Evolutionary conservation across 92 coral and sea anemone species (phyloP), one percentile per base, ranked within the genome.

Genomic region (Umimayanthus chanpuru): DNA sequence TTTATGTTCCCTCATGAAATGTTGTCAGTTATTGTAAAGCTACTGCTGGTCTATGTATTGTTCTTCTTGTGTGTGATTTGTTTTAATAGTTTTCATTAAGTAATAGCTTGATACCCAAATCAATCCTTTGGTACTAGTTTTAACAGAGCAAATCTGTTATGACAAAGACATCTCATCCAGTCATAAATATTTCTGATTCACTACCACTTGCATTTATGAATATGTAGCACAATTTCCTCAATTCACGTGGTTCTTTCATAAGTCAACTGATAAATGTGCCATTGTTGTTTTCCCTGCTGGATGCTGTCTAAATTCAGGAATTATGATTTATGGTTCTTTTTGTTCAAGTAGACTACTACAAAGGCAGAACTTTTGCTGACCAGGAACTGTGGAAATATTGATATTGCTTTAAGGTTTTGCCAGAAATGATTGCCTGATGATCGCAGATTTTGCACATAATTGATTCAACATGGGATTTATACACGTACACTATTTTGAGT

Each of bases 11-110:
- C 38, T 65, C 10, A 38, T 81, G 40, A 36, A 41, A 15, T 28
- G 77, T 12, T 38, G 76, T 43, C 77, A 67, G 4, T 28, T 83
- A 32, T 71, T 83, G 66, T 82, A 53, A 83, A 44, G 47, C 64
- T 25, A 83, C 78, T 83, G 78, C 65, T 70, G 87, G 47, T 55
- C 28, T 38, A 5, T 55, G 28, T 21, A 68, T 83, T 82, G 77
- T 82, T 41, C 79, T 68, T 40, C 36, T 44, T 43, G 36, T 50
- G 7, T 14, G 77, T 83, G 30, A 39, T 75, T 73, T 47, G 18
- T 23, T 39, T 75, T 53, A 44, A 80, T 20, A 56, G 49, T 80
- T 79, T 50, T 79, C n/a, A 79, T 53, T 29, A 29, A 43, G 64
- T 26, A n/a, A 53, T 79, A 79, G 6, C 30, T 53, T 29, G 20